Base-by-base conservation (phyloP, 2,797 vertebrate species). In the Sebastes minor region DNA sequence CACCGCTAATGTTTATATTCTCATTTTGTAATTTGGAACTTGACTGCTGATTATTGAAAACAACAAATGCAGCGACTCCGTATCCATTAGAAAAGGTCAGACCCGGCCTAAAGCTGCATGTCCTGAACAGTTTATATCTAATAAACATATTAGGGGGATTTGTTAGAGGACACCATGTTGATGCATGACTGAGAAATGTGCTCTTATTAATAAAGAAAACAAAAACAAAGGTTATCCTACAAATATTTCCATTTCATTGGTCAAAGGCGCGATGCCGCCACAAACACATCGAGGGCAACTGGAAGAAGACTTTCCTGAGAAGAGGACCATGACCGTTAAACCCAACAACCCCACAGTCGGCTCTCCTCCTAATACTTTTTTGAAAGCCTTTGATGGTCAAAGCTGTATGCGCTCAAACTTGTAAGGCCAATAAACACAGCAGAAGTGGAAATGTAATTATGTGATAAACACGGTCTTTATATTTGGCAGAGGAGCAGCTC, bases 391-490 rank as follows among this genome's bases (percentile, higher is more conserved):
- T 86, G 74, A 88, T 72, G 76, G 78, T 85, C 18, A 14, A 53
- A 76, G 78, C 78, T 82, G 74, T 57, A 56, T 87, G 74, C 74
- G 78, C 79, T 91, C 72, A 82, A 74, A 84, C 77, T 57, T 77
- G 72, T 80, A 71, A 87, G 81, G 28, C 72, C 78, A 90, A 86
- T 87, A 90, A 91, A 90, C 84, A 86, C 52, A 46, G 83, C 66
- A 83, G 68, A 86, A 88, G 88, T 90, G 80, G 83, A 90, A 91
- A 88, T 83, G 88, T 89, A 92, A 92, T 90, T 87, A 89, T 82
- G 86, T 81, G 91, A 91, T 89, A 86, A 89, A 90, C 84, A 86
- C 81, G 76, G 83, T 85, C 82, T 90, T 88, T 76, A 80, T 86
- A 80, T 85, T 86, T 89, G 89, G 77, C 83, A 55, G 68, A 80